Conservation (phyloP, 1,140 invertebrate species). For the Riptortus pedestris region DNA sequence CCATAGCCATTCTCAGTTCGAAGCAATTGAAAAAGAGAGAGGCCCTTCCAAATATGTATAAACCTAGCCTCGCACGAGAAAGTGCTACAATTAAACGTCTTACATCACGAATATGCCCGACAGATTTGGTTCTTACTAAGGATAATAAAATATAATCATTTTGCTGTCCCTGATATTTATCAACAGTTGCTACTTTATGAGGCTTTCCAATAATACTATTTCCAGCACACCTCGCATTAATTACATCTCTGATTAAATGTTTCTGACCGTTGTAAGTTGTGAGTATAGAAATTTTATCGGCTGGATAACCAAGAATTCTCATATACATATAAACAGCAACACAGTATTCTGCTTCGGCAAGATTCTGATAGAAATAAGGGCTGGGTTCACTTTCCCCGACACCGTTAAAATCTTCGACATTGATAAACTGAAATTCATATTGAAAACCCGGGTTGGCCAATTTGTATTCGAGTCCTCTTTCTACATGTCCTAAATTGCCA, state of each 20-base stretch:
- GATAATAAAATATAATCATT: constrained; percentile 97
- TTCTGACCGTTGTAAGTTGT: constrained; percentile 99
- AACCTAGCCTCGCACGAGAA: constrained; percentile 91
- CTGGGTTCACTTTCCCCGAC: constrained; percentile 94
- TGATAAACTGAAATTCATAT: constrained; percentile 90
- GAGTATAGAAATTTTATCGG: constrained; percentile 95
- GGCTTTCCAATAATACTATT: constrained; percentile 96
- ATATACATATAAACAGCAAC: constrained; percentile 99
- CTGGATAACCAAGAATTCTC: constrained; percentile 92
- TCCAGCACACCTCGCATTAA: constrained; percentile 83
- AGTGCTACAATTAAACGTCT: constrained; percentile 93
- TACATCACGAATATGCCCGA: constrained; percentile 94
- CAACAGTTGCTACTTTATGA: constrained; percentile 89
- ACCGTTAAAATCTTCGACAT: constrained; percentile 95
- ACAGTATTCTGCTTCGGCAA: constrained; percentile 97
- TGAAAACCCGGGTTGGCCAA: constrained; percentile 84
- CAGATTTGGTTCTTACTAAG: constrained; percentile 86
- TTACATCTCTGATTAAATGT: constrained; percentile 90
- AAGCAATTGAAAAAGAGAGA: constrained; percentile 92
- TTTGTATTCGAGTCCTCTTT: constrained; percentile 69
- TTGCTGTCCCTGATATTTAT: constrained; percentile 99
- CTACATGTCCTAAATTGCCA: constrained; percentile 83
- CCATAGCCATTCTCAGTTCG: constrained; percentile 89
- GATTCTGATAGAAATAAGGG: constrained; percentile 98
- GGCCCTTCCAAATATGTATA: constrained; percentile 91